Evolutionary conservation across 2,888 invertebrate species (phyloP).

Genomic region (Tuberolachnus salignus): DNA sequence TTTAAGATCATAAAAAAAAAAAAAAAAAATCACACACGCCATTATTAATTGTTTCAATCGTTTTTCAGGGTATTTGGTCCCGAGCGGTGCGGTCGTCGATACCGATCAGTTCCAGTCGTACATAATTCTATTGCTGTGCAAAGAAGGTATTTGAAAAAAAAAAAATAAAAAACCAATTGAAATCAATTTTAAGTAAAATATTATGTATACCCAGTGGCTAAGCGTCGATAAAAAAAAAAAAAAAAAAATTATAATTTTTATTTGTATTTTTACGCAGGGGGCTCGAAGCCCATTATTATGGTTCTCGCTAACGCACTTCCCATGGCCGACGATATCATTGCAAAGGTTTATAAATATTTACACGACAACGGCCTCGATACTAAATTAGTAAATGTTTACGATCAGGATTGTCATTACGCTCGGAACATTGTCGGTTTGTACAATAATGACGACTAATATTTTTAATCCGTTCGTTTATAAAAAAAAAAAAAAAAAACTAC

Average conservation of each 20-base stretch:
- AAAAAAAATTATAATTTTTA: not conserved
- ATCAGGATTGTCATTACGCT: not conserved
- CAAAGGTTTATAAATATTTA: not conserved
- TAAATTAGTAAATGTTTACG: not conserved
- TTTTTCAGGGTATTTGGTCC: conserved; percentile 13
- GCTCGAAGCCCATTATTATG: not conserved
- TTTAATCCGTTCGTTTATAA: too few relatives aligned
- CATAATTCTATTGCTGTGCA: conserved; percentile 15
- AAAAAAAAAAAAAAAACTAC: too few relatives aligned
- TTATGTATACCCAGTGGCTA: not conserved
- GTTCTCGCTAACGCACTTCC: not conserved
- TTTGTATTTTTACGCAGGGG: not conserved
- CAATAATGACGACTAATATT: too few relatives aligned
- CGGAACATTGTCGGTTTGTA: conserved; percentile 9
- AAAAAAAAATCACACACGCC: too few relatives aligned
- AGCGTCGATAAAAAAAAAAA: too few relatives aligned
- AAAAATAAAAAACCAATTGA: too few relatives aligned
- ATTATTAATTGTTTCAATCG: too few relatives aligned
- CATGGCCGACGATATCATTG: not conserved
- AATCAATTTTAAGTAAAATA: too few relatives aligned
- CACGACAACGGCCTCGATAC: not conserved
- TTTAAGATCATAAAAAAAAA: too few relatives aligned
- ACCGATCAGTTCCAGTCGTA: conserved; percentile 22
- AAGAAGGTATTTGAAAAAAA: conserved; percentile 10
- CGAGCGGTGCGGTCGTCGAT: not conserved